These are phyloP conservation scores for Drosophila oshimai DNA, from an alignment of 1,140 invertebrate genomes.

Conservation along the genomic window DNA sequence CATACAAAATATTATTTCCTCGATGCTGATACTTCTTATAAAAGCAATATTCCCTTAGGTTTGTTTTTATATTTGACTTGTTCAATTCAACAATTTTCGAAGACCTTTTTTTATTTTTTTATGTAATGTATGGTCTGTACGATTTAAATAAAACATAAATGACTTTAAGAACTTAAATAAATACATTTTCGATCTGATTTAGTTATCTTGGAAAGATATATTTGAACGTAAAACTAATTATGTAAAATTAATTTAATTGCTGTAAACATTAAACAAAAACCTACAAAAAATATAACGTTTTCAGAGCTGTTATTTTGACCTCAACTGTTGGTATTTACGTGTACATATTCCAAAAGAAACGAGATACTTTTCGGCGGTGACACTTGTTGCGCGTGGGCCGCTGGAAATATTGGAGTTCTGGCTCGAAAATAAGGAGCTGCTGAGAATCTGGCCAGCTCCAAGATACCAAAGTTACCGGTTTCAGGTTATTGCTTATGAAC, in stretches of 20 bases:
- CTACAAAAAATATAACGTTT: background rate
- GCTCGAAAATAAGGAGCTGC: conserved; percentile 1
- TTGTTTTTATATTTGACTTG: too few species aligned
- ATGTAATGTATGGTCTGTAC: too few species aligned
- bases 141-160: background rate
- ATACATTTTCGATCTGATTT: too few species aligned
- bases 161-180: too few species aligned
- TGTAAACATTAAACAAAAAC: background rate
- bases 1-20: too few species aligned
- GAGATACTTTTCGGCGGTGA: conserved; percentile 49
- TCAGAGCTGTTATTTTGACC: background rate
- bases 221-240: too few species aligned
- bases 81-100: too few species aligned
- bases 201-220: too few species aligned
- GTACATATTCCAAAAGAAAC: conserved; percentile 37
- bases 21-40: too few species aligned
- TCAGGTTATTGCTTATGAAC: conserved; percentile 9
- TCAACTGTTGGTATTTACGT: background rate
- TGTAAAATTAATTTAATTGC: background rate
- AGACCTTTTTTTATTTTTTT: too few species aligned
- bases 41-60: too few species aligned
- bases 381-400: conserved; percentile 67
- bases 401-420: conserved; percentile 6
- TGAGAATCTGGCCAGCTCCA: conserved; percentile 2
- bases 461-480: conserved; percentile 29